Conservation (phyloP, 2,888 invertebrate genomes). For the Smittia sp. region DNA sequence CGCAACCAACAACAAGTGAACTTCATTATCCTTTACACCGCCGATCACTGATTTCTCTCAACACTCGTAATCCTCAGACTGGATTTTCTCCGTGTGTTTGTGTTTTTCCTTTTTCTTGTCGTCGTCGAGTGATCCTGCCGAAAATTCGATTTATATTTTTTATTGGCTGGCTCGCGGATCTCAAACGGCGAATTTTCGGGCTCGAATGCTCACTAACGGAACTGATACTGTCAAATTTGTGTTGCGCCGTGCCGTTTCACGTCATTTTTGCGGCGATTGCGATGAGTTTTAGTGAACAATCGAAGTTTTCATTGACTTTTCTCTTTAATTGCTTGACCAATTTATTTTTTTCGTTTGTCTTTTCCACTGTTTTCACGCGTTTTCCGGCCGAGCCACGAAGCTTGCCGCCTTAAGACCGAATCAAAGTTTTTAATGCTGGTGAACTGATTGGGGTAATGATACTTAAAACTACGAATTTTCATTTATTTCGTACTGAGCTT, state of each 20-base stretch:
- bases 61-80: not conserved
- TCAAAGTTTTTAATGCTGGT: constrained; percentile 25
- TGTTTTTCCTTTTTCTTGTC: not conserved
- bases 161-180: constrained; percentile 29
- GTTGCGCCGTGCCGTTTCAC: not conserved
- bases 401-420: not conserved
- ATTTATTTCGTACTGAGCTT: too few relatives aligned
- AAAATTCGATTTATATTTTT: constrained; percentile 34
- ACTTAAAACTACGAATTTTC: constrained; percentile 40
- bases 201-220: not conserved
- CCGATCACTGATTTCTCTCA: not conserved
- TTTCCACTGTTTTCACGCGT: constrained; percentile 3
- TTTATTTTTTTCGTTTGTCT: constrained; percentile 30
- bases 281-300: not conserved
- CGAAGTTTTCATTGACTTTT: constrained; percentile 27
- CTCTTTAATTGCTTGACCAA: constrained; percentile 39
- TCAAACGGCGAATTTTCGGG: not conserved
- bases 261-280: not conserved
- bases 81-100: not conserved
- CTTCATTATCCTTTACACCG: not conserved
- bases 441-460: constrained; percentile 34
- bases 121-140: not conserved
- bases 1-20: constrained; percentile 35
- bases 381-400: not conserved
- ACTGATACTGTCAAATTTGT: not conserved